Evolutionary conservation across 1,140 invertebrate genomes (phyloP).

Genomic region (Oncopeltus fasciatus): DNA sequence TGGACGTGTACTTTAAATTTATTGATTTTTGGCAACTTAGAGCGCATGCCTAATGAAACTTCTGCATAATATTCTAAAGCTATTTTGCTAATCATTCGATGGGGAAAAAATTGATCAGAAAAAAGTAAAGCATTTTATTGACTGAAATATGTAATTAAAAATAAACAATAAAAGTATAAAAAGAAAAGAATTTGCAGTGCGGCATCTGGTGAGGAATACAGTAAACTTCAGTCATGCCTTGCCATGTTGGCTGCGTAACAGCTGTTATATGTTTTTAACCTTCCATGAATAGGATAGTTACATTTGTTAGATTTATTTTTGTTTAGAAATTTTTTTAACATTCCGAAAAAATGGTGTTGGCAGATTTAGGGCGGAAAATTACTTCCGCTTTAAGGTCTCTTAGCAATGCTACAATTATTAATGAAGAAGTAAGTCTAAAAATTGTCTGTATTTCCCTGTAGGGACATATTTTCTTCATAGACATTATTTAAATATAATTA

Average conservation of each 20-base stretch:
- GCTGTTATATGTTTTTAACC: slow-evolving; percentile 10
- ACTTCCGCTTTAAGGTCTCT: slow-evolving; percentile 92
- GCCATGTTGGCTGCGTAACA: slow-evolving; percentile 9
- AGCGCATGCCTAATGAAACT: too few relatives aligned
- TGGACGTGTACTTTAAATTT: not conserved
- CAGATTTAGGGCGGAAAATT: slow-evolving; percentile 98
- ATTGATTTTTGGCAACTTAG: not conserved
- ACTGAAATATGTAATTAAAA: too few relatives aligned
- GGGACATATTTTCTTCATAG: not conserved
- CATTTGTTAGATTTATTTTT: not conserved
- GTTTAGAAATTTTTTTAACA: not conserved
- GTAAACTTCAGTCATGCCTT: slow-evolving; percentile 8
- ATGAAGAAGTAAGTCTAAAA: slow-evolving; percentile 76
- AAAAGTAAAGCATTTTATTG: too few relatives aligned
- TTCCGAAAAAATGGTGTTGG: slow-evolving; percentile 81
- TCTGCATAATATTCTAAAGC: too few relatives aligned
- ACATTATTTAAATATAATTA: not conserved
- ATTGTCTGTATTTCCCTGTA: too few relatives aligned
- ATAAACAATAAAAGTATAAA: too few relatives aligned
- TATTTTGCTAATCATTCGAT: too few relatives aligned
- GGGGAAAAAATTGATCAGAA: too few relatives aligned
- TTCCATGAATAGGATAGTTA: not conserved
- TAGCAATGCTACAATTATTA: slow-evolving; percentile 96
- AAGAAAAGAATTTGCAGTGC: too few relatives aligned
- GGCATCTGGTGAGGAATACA: not conserved